Percentiles rank a stretch among this genome's conserved stretches.
Conservation (phyloP, 92 coral and sea anemone genomes). For the Epizoanthus illoricatus region DNA sequence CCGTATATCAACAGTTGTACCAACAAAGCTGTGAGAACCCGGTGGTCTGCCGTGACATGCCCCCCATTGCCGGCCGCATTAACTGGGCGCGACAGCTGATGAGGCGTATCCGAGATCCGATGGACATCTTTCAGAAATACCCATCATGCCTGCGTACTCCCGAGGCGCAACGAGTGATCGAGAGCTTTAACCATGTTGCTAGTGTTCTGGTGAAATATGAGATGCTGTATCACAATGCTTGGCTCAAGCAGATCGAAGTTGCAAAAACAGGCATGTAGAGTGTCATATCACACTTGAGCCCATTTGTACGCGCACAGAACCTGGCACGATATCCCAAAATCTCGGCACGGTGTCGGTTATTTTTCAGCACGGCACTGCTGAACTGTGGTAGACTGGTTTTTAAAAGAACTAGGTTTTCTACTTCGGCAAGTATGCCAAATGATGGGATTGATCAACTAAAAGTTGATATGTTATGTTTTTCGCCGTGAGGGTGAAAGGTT, state of each 20-base stretch:
- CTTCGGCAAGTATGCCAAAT: no score
- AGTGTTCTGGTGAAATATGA: conserved; percentile 74
- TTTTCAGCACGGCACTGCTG: no score
- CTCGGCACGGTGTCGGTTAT: no score
- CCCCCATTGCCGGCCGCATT: conserved; percentile 88
- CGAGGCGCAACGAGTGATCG: conserved; percentile 68
- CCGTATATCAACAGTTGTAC: conserved; percentile 49
- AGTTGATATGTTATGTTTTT: no score
- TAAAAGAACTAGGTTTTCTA: no score
- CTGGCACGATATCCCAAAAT: no score
- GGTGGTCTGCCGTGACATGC: conserved; percentile 73
- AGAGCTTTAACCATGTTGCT: conserved; percentile 72
- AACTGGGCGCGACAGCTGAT: conserved; percentile 81
- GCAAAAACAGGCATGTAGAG: conserved; percentile 68
- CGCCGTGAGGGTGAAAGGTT: no score
- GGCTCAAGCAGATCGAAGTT: conserved; percentile 77
- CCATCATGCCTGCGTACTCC: conserved; percentile 68
- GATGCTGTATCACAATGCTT: conserved; percentile 76
- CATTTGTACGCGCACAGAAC: no score
- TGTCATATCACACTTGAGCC: neutral
- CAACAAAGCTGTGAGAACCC: conserved; percentile 77
- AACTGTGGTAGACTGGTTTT: no score
- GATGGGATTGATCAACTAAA: no score
- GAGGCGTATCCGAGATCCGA: conserved; percentile 85
- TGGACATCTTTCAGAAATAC: conserved; percentile 75